These are phyloP conservation scores for Sciaenops ocellatus DNA, from an alignment of 2,797 vertebrate species.

Conservation along the genomic window DNA sequence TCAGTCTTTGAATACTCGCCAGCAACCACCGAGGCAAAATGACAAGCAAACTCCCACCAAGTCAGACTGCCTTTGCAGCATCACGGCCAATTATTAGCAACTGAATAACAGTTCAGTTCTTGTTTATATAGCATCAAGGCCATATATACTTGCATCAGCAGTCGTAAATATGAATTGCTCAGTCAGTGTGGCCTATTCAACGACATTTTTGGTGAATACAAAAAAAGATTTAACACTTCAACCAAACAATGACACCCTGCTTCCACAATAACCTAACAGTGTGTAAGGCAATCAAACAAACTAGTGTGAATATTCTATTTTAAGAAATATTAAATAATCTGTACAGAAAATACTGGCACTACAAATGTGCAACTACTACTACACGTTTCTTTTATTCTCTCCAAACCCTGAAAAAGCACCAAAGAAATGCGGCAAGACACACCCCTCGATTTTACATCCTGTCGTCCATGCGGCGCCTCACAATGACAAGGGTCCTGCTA, in stretches of 20 bases:
- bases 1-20: constrained; percentile 43
- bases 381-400: constrained; percentile 28
- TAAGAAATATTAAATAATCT: not conserved
- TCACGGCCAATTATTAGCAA: constrained; percentile 32
- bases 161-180: not conserved
- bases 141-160: too few relatives aligned
- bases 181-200: constrained; percentile 3
- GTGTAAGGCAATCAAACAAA: not conserved
- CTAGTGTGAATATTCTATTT: not conserved
- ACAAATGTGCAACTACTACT: not conserved
- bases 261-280: not conserved
- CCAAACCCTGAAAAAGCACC: constrained; percentile 32
- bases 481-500: constrained; percentile 67
- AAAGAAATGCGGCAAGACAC: constrained; percentile 36
- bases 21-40: constrained; percentile 31
- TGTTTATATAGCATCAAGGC: constrained; percentile 4
- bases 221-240: constrained; percentile 18
- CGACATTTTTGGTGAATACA: not conserved
- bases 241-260: not conserved
- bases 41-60: constrained; percentile 49
- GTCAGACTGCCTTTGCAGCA: constrained; percentile 37
- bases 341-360: not conserved
- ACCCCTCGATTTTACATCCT: constrained; percentile 54
- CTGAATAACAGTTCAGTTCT: constrained; percentile 19
- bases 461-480: constrained; percentile 52